Percentiles rank a stretch among this genome's conserved stretches.
phyloP scores from a whole-genome alignment of 2,797 vertebrate genomes.

The Aulostomus chinensis region DNA sequence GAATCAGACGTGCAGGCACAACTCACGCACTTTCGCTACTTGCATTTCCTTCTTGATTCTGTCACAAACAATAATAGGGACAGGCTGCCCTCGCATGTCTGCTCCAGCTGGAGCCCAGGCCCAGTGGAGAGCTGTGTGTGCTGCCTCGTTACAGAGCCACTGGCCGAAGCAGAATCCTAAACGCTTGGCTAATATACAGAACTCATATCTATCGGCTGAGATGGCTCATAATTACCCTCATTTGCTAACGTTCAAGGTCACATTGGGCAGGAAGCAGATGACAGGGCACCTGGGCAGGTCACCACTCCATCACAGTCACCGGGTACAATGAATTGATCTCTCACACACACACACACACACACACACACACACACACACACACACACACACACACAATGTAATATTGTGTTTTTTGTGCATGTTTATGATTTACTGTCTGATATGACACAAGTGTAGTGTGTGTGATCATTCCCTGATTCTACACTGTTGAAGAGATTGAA shows the following conservation, averaged over 20 bases:
- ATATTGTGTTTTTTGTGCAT: no score
- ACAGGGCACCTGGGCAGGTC: not conserved
- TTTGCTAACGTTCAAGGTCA: constrained; percentile 22
- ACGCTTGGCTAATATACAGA: constrained; percentile 30
- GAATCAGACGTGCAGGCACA: constrained; percentile 57
- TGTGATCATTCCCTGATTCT: constrained; percentile 33
- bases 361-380: not conserved
- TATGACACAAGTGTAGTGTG: constrained; percentile 16
- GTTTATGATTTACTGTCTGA: constrained; percentile 7
- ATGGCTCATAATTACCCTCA: constrained; percentile 33
- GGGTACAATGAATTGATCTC: constrained; percentile 1
- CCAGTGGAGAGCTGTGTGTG: constrained; percentile 54
- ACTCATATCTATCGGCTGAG: constrained; percentile 29
- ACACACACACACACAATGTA: constrained; percentile 5
- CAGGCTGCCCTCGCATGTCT: constrained; percentile 68
- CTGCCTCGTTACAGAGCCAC: constrained; percentile 47
- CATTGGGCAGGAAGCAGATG: constrained; percentile 9
- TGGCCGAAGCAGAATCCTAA: constrained; percentile 34
- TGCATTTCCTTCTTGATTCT: constrained; percentile 76
- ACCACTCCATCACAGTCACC: constrained; percentile 11
- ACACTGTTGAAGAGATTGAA: constrained; percentile 60
- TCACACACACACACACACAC: not conserved
- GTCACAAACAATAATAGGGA: constrained; percentile 79
- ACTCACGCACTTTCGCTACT: constrained; percentile 62
- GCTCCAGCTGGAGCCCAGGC: constrained; percentile 67